These are phyloP conservation scores for Nasalis larvatus DNA, from an alignment of 2,113 vertebrate species.

Conservation along the genomic window DNA sequence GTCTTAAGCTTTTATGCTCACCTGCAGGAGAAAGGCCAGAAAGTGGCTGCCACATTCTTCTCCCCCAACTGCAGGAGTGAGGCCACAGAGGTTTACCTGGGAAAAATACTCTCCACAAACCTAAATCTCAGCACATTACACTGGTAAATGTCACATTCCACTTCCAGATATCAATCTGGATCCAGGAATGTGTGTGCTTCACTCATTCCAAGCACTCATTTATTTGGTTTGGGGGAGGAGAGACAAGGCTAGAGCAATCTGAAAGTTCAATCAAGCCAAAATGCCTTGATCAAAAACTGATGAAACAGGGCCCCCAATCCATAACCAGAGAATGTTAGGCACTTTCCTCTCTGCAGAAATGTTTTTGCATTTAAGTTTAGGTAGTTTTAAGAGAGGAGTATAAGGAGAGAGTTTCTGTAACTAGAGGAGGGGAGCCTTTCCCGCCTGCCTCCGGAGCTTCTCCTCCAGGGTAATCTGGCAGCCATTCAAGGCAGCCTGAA, in stretches of 20 bases:
- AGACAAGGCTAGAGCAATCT: neutral
- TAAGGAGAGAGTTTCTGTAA: constrained; percentile 64
- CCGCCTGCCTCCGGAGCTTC: constrained; percentile 38
- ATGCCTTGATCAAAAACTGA: neutral
- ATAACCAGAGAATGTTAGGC: neutral
- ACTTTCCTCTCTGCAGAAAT: neutral
- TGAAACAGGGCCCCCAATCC: neutral
- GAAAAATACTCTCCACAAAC: neutral
- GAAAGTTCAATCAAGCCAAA: constrained; percentile 6
- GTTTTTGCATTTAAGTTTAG: constrained; percentile 17
- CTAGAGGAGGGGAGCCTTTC: constrained; percentile 52
- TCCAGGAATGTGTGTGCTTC: constrained; percentile 15
- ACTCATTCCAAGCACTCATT: neutral
- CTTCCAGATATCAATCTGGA: neutral
- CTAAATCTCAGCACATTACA: neutral
- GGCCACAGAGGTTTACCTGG: neutral
- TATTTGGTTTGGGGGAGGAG: neutral
- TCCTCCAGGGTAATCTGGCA: constrained; percentile 65
- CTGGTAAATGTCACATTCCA: constrained; percentile 39
- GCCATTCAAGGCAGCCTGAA: constrained; percentile 71
- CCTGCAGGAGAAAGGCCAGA: neutral
- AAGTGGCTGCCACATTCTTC: neutral
- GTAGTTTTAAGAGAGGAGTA: neutral
- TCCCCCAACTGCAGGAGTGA: neutral
- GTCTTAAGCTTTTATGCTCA: neutral